A percentile compares a stretch with the other conserved stretches of the same genome.
Evolutionary conservation across 2,888 invertebrate genomes (phyloP).

Genomic region (Allacma fusca): DNA sequence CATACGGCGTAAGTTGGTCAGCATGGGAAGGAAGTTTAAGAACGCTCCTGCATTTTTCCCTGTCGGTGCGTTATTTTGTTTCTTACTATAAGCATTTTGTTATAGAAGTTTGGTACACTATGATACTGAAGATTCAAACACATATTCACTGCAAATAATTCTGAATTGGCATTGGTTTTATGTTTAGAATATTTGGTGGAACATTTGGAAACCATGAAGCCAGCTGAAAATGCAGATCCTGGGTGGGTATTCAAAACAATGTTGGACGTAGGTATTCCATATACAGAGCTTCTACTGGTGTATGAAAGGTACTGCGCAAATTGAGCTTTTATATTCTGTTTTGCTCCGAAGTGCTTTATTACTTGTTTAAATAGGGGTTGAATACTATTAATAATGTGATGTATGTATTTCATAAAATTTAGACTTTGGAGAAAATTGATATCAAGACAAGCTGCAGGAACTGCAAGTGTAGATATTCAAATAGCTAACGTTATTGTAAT

Average conservation of each 20-base stretch:
- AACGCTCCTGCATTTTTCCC: constrained; percentile 75
- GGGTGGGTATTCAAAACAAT: constrained; percentile 80
- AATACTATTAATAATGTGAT: too few relatives aligned
- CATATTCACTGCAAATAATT: too few relatives aligned
- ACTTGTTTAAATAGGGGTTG: too few relatives aligned
- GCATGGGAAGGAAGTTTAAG: constrained; percentile 65
- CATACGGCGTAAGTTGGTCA: constrained; percentile 64
- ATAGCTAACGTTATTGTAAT: constrained; percentile 57
- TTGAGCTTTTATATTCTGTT: too few relatives aligned
- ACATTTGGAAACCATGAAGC: constrained; percentile 61
- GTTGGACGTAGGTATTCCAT: constrained; percentile 77
- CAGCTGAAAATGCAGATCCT: constrained; percentile 69
- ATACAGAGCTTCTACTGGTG: constrained; percentile 80
- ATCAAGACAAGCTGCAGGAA: constrained; percentile 42
- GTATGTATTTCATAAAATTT: neutral
- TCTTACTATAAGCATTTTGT: too few relatives aligned
- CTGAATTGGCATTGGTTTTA: too few relatives aligned
- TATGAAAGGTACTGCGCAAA: constrained; percentile 75
- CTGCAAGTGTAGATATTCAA: constrained; percentile 51
- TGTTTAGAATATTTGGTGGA: constrained; percentile 62
- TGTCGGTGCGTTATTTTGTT: constrained; percentile 75
- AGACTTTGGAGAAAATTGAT: constrained; percentile 58
- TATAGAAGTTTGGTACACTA: too few relatives aligned
- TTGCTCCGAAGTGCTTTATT: too few relatives aligned
- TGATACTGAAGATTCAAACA: too few relatives aligned